Percentiles rank a stretch among this genome's conserved stretches.
Conservation (phyloP, 1,140 invertebrate species). For the Olivierus martensii region DNA sequence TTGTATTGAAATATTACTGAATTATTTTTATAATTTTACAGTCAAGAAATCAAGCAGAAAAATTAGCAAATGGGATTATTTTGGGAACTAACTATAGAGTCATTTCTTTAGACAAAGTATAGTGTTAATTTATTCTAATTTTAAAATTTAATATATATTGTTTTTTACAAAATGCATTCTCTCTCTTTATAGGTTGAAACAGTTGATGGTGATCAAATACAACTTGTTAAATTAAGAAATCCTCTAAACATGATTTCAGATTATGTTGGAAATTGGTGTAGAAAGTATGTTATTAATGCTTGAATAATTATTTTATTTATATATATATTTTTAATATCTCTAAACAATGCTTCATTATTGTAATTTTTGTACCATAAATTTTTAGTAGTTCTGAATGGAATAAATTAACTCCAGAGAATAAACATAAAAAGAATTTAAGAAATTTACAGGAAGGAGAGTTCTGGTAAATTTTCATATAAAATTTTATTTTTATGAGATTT, state of each 20-base stretch:
- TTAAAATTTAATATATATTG: no score
- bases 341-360: neutral
- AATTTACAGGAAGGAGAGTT: slow-evolving; percentile 62
- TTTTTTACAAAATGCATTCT: neutral
- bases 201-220: slow-evolving; percentile 12
- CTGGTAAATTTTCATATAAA: no score
- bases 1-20: neutral
- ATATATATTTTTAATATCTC: neutral
- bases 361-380: neutral
- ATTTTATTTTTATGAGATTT: no score
- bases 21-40: slow-evolving; percentile 4
- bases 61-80: slow-evolving; percentile 62
- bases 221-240: slow-evolving; percentile 18
- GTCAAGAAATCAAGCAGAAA: slow-evolving; percentile 33
- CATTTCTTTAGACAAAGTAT: slow-evolving; percentile 56
- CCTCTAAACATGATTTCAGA: slow-evolving; percentile 14
- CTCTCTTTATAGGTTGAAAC: neutral
- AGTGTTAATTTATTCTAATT: neutral
- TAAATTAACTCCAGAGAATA: slow-evolving; percentile 51
- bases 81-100: slow-evolving; percentile 65
- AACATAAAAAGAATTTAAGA: slow-evolving; percentile 47
- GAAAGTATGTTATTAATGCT: slow-evolving; percentile 10
- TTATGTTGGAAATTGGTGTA: slow-evolving; percentile 17
- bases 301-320: no score
- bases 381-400: slow-evolving; percentile 50